These are phyloP conservation scores for Zelleria hepariella DNA, from an alignment of 2,888 invertebrate species.

Conservation along the genomic window DNA sequence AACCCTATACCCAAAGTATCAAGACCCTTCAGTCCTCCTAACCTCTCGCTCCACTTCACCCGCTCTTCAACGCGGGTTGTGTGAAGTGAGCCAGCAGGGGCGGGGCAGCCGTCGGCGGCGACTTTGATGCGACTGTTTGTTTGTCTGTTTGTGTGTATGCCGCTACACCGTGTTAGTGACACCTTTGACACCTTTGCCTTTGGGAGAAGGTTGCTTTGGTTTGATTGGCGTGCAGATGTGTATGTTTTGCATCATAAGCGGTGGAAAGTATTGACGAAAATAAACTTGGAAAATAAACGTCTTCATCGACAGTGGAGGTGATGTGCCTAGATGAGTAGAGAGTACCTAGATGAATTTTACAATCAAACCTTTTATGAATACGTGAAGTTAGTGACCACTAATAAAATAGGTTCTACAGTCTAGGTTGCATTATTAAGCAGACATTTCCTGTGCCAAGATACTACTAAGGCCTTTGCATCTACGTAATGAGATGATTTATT, in stretches of 20 bases:
- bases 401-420: no score
- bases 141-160: slow-evolving; percentile 30
- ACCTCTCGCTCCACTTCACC: neutral
- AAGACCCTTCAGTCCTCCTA: slow-evolving; percentile 5
- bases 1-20: slow-evolving; percentile 8
- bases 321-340: no score
- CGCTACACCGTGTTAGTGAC: slow-evolving; percentile 14
- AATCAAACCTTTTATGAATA: no score
- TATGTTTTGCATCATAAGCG: neutral
- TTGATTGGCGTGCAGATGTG: neutral
- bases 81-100: slow-evolving; percentile 7
- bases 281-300: no score
- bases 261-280: no score
- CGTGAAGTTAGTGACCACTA: no score
- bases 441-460: no score
- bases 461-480: no score
- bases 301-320: no score
- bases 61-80: neutral
- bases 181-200: slow-evolving; percentile 3
- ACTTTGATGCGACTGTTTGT: slow-evolving; percentile 15
- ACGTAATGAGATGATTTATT: no score
- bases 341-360: no score
- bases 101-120: slow-evolving; percentile 14
- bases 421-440: no score
- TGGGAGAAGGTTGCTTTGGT: neutral